phyloP scores from a whole-genome alignment of 1,140 invertebrate species.

The Drosophila insularis region DNA sequence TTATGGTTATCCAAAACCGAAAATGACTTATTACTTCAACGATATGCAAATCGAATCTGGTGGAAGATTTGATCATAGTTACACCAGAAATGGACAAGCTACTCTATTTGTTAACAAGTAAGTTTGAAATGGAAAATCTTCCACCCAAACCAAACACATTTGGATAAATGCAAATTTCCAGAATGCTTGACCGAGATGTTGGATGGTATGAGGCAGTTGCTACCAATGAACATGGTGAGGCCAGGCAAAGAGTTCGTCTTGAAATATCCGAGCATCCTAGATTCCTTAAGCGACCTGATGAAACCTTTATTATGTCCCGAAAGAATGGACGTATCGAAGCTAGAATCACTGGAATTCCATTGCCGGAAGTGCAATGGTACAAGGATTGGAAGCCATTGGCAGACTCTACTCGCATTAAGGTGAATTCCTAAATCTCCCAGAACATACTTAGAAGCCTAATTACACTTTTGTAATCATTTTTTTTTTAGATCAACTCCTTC shows the following conservation, averaged over 20 bases:
- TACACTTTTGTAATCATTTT: constrained; percentile 7
- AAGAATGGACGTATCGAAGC: constrained; percentile 91
- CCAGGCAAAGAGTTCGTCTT: constrained; percentile 91
- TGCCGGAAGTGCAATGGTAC: constrained; percentile 98
- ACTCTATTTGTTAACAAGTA: constrained; percentile 93
- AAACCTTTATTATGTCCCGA: constrained; percentile 89
- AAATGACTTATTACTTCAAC: constrained; percentile 94
- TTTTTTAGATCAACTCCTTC: constrained; percentile 88
- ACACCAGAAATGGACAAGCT: constrained; percentile 94
- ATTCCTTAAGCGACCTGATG: constrained; percentile 93
- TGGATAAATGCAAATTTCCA: constrained; percentile 58
- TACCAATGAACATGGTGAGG: constrained; percentile 95
- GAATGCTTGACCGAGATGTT: constrained; percentile 94
- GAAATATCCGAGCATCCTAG: constrained; percentile 95
- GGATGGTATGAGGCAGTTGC: constrained; percentile 97
- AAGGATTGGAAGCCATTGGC: constrained; percentile 97
- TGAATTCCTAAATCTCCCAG: constrained; percentile 65
- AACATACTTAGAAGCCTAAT: neutral
- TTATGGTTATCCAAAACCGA: constrained; percentile 96
- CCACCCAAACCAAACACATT: neutral
- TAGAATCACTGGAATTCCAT: constrained; percentile 93
- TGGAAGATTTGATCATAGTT: constrained; percentile 91
- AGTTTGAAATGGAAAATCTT: neutral
- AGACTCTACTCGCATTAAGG: constrained; percentile 90
- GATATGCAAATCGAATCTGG: constrained; percentile 91